Percentiles rank a stretch among this genome's conserved stretches.
These are phyloP conservation scores for Volucella zonaria DNA, from an alignment of 2,888 invertebrate species.

Conservation along the genomic window DNA sequence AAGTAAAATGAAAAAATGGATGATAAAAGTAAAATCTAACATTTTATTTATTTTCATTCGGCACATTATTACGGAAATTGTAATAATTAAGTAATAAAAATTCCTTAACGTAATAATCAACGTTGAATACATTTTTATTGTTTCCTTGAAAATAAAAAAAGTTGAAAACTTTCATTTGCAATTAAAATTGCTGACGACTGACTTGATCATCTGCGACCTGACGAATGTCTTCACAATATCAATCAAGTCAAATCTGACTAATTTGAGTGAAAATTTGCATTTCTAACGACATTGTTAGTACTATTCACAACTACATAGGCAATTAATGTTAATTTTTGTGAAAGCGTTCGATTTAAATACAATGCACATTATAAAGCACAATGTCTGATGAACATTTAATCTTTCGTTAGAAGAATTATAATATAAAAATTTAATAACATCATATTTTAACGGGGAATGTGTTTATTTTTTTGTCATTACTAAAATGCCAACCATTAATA, in stretches of 20 bases:
- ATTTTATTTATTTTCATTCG: no score
- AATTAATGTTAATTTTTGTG: slow-evolving; percentile 1
- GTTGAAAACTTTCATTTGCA: slow-evolving; percentile 24
- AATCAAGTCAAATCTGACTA: slow-evolving; percentile 14
- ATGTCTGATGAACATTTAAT: no score
- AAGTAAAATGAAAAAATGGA: no score
- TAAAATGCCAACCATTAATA: no score
- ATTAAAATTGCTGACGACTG: slow-evolving; percentile 18
- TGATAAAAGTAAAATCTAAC: no score
- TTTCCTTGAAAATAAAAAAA: background rate
- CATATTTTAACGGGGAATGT: no score
- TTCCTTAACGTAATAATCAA: background rate
- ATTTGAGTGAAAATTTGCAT: slow-evolving; percentile 30
- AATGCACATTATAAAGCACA: background rate
- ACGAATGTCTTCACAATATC: slow-evolving; percentile 14
- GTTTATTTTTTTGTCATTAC: no score
- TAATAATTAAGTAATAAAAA: slow-evolving; percentile 19
- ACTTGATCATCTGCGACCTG: background rate
- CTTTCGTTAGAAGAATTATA: no score
- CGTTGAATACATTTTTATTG: background rate
- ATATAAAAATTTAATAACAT: no score
- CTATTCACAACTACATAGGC: background rate
- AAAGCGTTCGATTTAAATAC: slow-evolving; percentile 6
- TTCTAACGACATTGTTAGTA: background rate
- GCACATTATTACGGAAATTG: no score